Percentiles rank a stretch among this genome's conserved stretches.
These are phyloP conservation scores for Conomelus anceps DNA, from an alignment of 2,888 invertebrate genomes.

Conservation along the genomic window DNA sequence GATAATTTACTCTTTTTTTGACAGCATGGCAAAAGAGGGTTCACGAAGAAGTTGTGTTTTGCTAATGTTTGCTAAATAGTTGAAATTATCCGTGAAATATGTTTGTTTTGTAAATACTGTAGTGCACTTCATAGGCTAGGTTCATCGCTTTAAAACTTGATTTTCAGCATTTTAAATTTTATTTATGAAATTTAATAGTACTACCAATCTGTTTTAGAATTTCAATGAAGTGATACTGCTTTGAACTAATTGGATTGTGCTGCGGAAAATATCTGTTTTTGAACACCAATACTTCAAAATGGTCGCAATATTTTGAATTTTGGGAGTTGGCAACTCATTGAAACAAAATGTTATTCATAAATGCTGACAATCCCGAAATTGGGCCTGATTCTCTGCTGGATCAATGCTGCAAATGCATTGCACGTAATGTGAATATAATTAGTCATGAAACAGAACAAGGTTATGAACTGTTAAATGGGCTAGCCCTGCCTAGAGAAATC, in stretches of 20 bases:
- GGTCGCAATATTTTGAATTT: background rate
- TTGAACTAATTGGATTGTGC: background rate
- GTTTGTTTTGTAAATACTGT: background rate
- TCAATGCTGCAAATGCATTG: slow-evolving; percentile 56
- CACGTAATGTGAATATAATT: slow-evolving; percentile 56
- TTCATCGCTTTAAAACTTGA: background rate
- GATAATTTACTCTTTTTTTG: background rate
- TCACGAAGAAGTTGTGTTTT: background rate
- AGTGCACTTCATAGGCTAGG: background rate
- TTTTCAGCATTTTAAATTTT: background rate
- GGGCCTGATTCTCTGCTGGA: slow-evolving; percentile 56
- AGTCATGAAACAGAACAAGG: slow-evolving; percentile 47
- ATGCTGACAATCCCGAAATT: slow-evolving; percentile 31
- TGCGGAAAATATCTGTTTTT: background rate
- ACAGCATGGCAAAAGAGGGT: background rate
- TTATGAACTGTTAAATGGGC: slow-evolving; percentile 52
- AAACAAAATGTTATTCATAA: background rate
- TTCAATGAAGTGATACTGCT: background rate
- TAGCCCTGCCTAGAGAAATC: slow-evolving; percentile 62
- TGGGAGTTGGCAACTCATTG: background rate
- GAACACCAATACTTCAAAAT: background rate
- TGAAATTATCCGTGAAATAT: background rate
- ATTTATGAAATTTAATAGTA: too few relatives aligned
- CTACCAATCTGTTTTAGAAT: background rate
- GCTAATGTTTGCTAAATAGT: background rate